Percentiles rank a stretch among this genome's conserved stretches.
Conservation (phyloP, 2,797 vertebrate species). For the Propithecus perrieri region DNA sequence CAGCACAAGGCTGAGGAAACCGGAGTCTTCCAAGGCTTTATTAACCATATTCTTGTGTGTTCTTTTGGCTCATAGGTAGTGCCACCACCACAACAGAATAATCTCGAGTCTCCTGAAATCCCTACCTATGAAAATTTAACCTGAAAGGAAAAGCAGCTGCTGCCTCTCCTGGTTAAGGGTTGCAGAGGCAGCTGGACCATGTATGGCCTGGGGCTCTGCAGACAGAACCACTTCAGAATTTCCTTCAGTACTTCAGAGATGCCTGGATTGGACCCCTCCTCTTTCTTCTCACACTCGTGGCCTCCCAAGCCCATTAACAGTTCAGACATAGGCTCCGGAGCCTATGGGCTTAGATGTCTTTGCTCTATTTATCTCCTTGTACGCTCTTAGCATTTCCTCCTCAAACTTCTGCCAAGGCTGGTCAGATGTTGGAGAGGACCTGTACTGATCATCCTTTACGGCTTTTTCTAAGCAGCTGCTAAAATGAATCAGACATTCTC, state of each 20-base stretch:
- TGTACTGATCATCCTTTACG: not conserved
- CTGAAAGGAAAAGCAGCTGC: not conserved
- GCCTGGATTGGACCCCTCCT: not conserved
- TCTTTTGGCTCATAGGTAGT: not conserved
- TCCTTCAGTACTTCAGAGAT: not conserved
- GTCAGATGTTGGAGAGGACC: too few species aligned
- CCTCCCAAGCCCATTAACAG: not conserved
- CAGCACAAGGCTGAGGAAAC: not conserved
- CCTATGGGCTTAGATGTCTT: not conserved
- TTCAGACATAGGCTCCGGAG: not conserved
- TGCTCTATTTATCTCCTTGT: not conserved
- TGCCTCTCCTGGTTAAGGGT: not conserved
- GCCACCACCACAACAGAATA: not conserved
- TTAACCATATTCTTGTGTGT: not conserved
- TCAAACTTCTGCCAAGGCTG: not conserved
- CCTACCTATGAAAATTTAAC: slow-evolving; percentile 38
- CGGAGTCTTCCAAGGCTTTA: not conserved
- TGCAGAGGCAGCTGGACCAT: not conserved
- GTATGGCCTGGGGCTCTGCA: not conserved
- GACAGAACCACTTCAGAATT: not conserved
- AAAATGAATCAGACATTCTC: not conserved
- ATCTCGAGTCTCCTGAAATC: not conserved
- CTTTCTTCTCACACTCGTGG: not conserved
- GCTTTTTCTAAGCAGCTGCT: not conserved
- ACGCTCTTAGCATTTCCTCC: not conserved